Conservation (phyloP, 2,797 vertebrate genomes). For the Oreochromis mossambicus region DNA sequence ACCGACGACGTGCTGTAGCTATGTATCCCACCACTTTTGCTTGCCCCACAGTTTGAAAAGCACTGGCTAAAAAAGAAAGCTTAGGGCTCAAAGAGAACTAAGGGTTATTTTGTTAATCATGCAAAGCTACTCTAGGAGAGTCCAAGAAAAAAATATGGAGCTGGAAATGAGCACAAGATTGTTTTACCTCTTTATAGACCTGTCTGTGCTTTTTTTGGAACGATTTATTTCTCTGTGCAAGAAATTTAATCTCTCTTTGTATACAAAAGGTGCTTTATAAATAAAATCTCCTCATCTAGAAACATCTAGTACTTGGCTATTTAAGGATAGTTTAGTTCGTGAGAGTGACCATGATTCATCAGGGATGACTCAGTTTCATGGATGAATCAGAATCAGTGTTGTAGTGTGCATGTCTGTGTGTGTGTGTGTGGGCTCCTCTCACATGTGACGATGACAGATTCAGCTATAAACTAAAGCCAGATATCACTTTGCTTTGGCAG, state of each 20-base stretch:
- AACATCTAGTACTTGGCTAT: neutral
- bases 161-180: neutral
- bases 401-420: neutral
- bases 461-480: neutral
- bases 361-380: neutral
- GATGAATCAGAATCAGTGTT: slow-evolving; percentile 8
- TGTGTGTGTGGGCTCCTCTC: neutral
- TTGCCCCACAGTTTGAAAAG: neutral
- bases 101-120: neutral
- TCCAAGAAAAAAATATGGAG: neutral
- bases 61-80: neutral
- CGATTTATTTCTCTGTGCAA: neutral
- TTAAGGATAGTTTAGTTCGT: neutral
- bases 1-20: neutral
- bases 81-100: neutral
- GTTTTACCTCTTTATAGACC: neutral
- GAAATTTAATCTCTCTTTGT: neutral
- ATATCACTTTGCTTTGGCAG: neutral
- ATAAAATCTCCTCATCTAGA: neutral
- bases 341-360: slow-evolving; percentile 10
- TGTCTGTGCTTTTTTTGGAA: neutral
- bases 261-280: neutral
- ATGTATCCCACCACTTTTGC: neutral
- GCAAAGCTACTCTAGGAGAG: neutral
- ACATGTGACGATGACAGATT: neutral